Base-by-base conservation (phyloP, 1,140 invertebrate genomes). In the Drosophila mayri region DNA sequence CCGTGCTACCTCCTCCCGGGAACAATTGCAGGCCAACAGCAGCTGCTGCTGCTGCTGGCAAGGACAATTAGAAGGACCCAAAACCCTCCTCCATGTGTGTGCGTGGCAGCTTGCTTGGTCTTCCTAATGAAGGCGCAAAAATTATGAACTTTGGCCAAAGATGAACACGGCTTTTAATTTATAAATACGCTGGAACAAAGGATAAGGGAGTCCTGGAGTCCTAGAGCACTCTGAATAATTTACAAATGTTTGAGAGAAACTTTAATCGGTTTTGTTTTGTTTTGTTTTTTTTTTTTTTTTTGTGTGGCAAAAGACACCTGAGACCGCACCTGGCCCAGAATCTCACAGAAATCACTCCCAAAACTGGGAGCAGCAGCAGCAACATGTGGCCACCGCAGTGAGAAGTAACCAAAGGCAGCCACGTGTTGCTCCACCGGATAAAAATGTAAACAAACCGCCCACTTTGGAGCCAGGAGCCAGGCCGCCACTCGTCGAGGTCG, bases 91-190 rank as follows among this genome's bases (percentile, higher is more conserved):
- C 25, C 71, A 55, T 65, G 50, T 49, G 60, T 62, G 54, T 37
- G 46, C 75, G 16, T 37, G 50, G 32, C 50, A 61, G 40, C 60
- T 47, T 54, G 47, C 50, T 28, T 4, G 8, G 46, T 6, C 8
- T 4, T 63, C 55, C 76, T 77, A 84, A 90, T 81, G 61, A 90
- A 90, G 73, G 76, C 68, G 62, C 76, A 90, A 74, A 83, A 90
- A 81, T 84, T 78, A 90, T 87, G 68, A 87, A 84, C 84, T 84
- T 83, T 75, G 58, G 64, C 72, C 68, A 87, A 84, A 81, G 73
- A 84, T 90, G 80, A 90, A 88, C 79, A 74, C 47, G 73, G 73
- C 54, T 90, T 90, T 87, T 81, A 88, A 87, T 87, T 84, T 74
- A 62, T 76, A 75, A 81, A 71, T 75, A 76, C 40, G 50, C 57